phyloP scores from a whole-genome alignment of 2,888 invertebrate species.

The Trichopoda pennipes region DNA sequence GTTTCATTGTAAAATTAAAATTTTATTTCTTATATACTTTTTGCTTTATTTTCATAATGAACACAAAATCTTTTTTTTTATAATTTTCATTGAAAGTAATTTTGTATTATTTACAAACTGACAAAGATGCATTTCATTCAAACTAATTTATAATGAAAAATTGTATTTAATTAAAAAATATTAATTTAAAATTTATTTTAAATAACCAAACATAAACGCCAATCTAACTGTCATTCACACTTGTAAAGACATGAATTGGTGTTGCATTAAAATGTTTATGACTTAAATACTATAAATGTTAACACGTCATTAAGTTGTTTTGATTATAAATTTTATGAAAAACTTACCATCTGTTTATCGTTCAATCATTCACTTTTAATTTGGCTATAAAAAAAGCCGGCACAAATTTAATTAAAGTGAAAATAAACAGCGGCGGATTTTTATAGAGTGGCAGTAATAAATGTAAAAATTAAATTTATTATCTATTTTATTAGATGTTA shows the following conservation, averaged over 20 bases:
- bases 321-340: constrained; percentile 9
- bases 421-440: constrained; percentile 3
- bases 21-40: too few relatives aligned
- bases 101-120: too few relatives aligned
- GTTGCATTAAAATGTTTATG: constrained; percentile 4
- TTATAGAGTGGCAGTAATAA: constrained; percentile 37
- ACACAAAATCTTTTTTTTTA: too few relatives aligned
- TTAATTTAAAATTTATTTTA: not conserved
- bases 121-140: too few relatives aligned
- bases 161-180: too few relatives aligned
- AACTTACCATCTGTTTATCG: too few relatives aligned
- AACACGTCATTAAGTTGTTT: constrained; percentile 32
- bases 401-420: constrained; percentile 49
- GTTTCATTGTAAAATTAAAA: too few relatives aligned
- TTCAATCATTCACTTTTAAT: not conserved
- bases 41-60: too few relatives aligned
- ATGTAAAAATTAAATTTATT: constrained; percentile 37
- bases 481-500: constrained; percentile 30
- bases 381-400: not conserved
- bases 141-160: too few relatives aligned
- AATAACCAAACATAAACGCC: constrained; percentile 9
- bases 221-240: constrained; percentile 32
- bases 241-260: constrained; percentile 4
- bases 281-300: constrained; percentile 35
- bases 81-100: too few relatives aligned